Percentiles rank a stretch among this genome's conserved stretches.
Conservation (phyloP, 2,113 vertebrate genomes). For the Pachycephala philippinensis region DNA sequence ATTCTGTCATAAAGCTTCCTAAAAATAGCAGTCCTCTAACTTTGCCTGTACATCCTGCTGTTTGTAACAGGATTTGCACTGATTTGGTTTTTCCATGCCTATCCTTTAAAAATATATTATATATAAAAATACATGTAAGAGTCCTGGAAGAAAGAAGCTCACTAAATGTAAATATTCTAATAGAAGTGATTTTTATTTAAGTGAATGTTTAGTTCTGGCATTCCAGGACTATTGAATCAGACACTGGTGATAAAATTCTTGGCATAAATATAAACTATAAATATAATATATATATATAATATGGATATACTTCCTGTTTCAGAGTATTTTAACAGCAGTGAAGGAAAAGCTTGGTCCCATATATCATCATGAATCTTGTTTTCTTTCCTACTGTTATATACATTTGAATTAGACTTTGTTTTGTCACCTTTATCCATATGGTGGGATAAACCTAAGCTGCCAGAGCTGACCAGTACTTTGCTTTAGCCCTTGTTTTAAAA, state of each 20-base stretch:
- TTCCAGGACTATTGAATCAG: background rate
- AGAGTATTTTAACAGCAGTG: background rate
- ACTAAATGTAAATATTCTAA: background rate
- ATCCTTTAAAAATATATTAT: background rate
- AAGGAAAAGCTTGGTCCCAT: background rate
- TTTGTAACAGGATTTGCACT: background rate
- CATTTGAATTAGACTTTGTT: background rate
- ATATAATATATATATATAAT: background rate
- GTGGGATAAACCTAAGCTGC: background rate
- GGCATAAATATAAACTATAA: background rate
- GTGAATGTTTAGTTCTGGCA: background rate
- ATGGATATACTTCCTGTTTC: background rate
- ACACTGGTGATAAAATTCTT: background rate
- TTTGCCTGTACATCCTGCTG: background rate
- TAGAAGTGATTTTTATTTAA: background rate
- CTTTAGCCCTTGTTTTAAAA: background rate
- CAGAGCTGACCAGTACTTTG: background rate
- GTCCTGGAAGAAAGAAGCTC: background rate
- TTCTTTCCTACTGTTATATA: background rate
- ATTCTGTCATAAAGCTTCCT: background rate
- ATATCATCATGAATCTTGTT: background rate
- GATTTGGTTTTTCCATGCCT: background rate
- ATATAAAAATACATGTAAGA: background rate
- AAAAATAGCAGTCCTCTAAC: background rate
- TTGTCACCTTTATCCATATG: background rate